Evolutionary conservation across 1,140 invertebrate genomes (phyloP).

Genomic region (Capitella teleta): DNA sequence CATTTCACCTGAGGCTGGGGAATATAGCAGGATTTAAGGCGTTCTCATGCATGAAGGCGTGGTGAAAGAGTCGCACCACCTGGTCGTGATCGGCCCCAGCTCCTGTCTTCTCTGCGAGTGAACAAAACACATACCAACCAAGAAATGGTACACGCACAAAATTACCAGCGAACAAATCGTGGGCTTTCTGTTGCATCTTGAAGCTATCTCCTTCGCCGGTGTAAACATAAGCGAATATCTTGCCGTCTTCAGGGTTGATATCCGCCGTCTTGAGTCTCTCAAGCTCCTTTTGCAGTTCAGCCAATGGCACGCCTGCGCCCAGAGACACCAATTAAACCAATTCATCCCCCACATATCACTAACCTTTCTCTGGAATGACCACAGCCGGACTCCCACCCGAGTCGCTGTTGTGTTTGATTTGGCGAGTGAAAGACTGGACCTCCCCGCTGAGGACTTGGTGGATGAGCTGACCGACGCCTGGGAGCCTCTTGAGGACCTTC

Average conservation of each 20-base stretch:
- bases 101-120: constrained; percentile 24
- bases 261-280: constrained; percentile 20
- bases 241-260: constrained; percentile 20
- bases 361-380: constrained; percentile 18
- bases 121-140: not conserved
- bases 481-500: constrained; percentile 19
- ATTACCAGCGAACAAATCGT: constrained; percentile 27
- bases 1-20: constrained; percentile 26
- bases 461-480: constrained; percentile 20
- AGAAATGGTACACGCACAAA: not conserved
- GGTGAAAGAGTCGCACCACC: constrained; percentile 23
- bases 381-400: constrained; percentile 13
- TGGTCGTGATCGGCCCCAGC: constrained; percentile 24
- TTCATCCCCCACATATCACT: not conserved
- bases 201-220: constrained; percentile 25
- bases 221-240: constrained; percentile 34
- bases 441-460: constrained; percentile 19
- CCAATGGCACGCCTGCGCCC: constrained; percentile 18
- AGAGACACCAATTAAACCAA: not conserved
- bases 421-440: constrained; percentile 23
- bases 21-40: constrained; percentile 33
- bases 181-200: constrained; percentile 27
- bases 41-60: constrained; percentile 34
- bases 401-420: constrained; percentile 12
- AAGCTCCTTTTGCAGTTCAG: constrained; percentile 21